Conservation (phyloP, 1,140 invertebrate genomes). For the Acromyrmex echinatior region DNA sequence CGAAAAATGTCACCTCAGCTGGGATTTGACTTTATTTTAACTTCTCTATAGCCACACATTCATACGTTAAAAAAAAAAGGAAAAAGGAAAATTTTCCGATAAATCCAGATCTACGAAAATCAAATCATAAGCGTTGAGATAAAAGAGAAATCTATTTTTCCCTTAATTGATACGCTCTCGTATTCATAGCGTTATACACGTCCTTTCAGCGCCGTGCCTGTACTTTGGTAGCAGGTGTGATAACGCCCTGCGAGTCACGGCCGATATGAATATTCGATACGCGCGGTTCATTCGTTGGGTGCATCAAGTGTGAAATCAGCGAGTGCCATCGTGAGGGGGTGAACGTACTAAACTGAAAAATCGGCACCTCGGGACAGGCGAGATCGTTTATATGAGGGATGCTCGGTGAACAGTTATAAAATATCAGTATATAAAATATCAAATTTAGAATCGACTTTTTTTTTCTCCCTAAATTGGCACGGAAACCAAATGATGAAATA, state of each 20-base stretch:
- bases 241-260: conserved; percentile 38
- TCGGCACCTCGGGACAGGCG: conserved; percentile 28
- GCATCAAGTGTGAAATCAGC: conserved; percentile 56
- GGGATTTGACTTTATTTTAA: no score
- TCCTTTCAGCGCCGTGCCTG: conserved; percentile 9
- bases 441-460: background rate
- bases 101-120: background rate
- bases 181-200: conserved; percentile 38
- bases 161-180: conserved; percentile 34
- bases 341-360: conserved; percentile 53
- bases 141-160: background rate
- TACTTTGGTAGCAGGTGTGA: conserved; percentile 46
- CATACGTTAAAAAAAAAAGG: background rate
- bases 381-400: background rate
- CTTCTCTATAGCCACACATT: background rate
- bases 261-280: conserved; percentile 60
- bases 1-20: no score
- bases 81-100: background rate
- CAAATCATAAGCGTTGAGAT: background rate
- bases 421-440: conserved; percentile 33
- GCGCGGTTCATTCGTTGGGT: conserved; percentile 44
- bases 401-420: conserved; percentile 1
- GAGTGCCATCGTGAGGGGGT: conserved; percentile 28
- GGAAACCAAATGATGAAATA: background rate
- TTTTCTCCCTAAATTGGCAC: background rate